Conservation (phyloP, 2,888 invertebrate species). For the Orchesellides sinensis region DNA sequence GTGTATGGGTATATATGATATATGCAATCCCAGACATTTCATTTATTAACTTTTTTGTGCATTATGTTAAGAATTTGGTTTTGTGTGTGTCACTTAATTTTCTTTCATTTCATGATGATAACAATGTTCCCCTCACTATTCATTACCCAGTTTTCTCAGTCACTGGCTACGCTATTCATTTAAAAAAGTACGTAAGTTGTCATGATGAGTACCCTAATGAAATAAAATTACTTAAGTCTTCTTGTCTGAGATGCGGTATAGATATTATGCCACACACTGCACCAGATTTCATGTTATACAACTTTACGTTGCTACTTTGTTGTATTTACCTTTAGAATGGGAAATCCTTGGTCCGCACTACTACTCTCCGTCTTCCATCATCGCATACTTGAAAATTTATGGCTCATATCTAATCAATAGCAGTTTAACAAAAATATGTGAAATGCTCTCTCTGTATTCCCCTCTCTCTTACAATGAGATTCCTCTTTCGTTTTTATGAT, state of each 20-base stretch:
- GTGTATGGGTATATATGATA: too few species aligned
- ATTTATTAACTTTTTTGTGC: not conserved
- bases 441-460: slow-evolving; percentile 33
- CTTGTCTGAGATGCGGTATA: not conserved
- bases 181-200: not conserved
- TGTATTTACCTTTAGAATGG: not conserved
- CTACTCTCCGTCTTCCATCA: slow-evolving; percentile 13
- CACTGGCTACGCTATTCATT: slow-evolving; percentile 46
- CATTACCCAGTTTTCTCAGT: slow-evolving; percentile 59
- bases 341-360: slow-evolving; percentile 30
- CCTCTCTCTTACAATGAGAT: slow-evolving; percentile 33
- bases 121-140: slow-evolving; percentile 40
- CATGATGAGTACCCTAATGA: slow-evolving; percentile 32
- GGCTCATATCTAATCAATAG: slow-evolving; percentile 67
- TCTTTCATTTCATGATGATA: not conserved
- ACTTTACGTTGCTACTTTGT: not conserved
- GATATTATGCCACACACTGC: not conserved
- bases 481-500: slow-evolving; percentile 16
- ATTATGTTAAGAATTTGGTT: not conserved
- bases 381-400: slow-evolving; percentile 65
- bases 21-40: not conserved
- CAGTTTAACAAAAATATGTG: slow-evolving; percentile 59
- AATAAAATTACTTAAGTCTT: slow-evolving; percentile 11
- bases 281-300: too few species aligned
- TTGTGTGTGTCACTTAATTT: not conserved